Evolutionary conservation across 2,113 vertebrate species (phyloP).

Genomic region (Conger conger): DNA sequence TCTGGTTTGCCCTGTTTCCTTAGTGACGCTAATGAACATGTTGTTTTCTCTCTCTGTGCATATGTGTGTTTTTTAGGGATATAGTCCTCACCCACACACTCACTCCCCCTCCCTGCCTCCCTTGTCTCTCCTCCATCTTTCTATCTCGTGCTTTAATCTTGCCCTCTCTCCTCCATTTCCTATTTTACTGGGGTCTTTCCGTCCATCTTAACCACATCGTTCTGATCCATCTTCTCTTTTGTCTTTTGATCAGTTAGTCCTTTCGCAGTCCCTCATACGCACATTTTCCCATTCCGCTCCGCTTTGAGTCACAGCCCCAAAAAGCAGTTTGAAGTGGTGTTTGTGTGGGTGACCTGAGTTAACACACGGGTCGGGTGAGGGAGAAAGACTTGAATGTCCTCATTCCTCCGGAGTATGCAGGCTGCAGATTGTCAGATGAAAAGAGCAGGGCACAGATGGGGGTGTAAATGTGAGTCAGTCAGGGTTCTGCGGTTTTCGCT

Average conservation of each 20-base stretch:
- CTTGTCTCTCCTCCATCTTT: slow-evolving; percentile 23
- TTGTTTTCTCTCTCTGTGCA: slow-evolving; percentile 19
- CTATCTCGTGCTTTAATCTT: slow-evolving; percentile 24
- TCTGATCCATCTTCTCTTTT: slow-evolving; percentile 8
- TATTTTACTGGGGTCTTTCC: slow-evolving; percentile 11
- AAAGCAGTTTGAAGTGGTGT: background rate
- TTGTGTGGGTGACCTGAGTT: background rate
- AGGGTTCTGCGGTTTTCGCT: background rate
- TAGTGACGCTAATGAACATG: slow-evolving; percentile 34
- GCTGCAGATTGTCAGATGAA: background rate
- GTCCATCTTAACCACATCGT: background rate
- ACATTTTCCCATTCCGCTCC: background rate
- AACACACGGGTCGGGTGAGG: background rate
- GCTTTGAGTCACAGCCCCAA: background rate
- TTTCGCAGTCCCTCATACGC: background rate
- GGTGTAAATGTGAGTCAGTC: background rate
- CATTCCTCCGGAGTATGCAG: slow-evolving; percentile 6
- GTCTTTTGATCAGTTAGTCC: background rate
- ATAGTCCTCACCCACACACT: background rate
- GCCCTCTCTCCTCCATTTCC: slow-evolving; percentile 45
- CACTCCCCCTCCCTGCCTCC: background rate
- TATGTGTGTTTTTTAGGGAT: slow-evolving; percentile 7
- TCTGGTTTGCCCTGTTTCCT: slow-evolving; percentile 42
- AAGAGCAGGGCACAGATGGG: background rate
- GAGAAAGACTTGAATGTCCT: slow-evolving; percentile 14